Evolutionary conservation across 2,797 vertebrate genomes (phyloP), one percentile per base, ranked within the genome.

Genomic region (Psittacula derbiana): DNA sequence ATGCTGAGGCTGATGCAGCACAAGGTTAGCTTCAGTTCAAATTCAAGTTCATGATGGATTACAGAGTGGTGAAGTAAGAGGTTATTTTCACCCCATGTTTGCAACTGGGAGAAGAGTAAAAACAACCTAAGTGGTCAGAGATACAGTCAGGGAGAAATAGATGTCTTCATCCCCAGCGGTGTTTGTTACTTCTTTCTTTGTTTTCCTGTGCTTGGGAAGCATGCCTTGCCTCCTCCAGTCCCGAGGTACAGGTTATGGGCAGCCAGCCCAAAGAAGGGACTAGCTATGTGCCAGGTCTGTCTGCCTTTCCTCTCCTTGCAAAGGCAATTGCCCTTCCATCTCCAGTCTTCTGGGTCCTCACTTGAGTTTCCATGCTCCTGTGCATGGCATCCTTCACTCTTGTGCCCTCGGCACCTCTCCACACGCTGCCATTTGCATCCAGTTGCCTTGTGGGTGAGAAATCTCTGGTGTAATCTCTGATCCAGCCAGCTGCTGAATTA

Each of bases 401-500:
- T 7, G 28, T 2, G 38, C 21, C 36, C 67, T 84, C 52, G 14
- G 53, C 47, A 23, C 8, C 6, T 65, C 40, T 21, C 40, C 41
- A 4, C 78, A 69, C 13, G 0, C 70, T 67, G 69, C 67, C 64
- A 47, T 61, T 88, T 96, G 85, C 86, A 86, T 90, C 83, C 67
- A 19, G 1, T 38, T 79, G 62, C 73, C 83, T 21, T 12, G 7
- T 52, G 86, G 81, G 67, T 91, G 47, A 86, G 66, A 62, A 94
- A 92, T 93, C 90, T 71, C 81, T 41, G 84, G 78, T 78, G 88
- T 44, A 53, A 95, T 92, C 33, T 92, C 58, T 18, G 73, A 64
- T 93, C 71, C 84, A 84, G 81, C 75, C 25, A 75, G 40, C 46
- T 80, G 84, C 78, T 24, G 57, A 97, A 95, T 96, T 92, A 86